Conservation (phyloP, 92 coral and sea anemone genomes). For the Phenganax stokvisi region DNA sequence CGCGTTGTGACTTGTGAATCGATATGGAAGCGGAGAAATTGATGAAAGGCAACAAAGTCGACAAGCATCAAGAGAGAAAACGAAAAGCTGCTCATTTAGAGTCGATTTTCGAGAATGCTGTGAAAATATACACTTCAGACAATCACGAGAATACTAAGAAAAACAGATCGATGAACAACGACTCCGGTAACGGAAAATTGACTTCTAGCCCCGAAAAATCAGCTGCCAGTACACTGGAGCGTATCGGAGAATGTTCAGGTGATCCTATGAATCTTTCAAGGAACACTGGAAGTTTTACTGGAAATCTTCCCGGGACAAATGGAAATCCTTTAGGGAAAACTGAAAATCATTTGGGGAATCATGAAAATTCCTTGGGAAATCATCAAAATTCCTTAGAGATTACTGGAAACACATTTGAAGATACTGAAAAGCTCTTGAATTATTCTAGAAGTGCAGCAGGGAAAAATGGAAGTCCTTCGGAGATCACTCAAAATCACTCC, state of each 20-base stretch:
- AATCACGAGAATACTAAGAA: neutral
- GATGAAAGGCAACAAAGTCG: slow-evolving; percentile 10
- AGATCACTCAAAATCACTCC: neutral
- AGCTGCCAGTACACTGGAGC: neutral
- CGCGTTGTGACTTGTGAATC: neutral
- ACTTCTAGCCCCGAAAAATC: neutral
- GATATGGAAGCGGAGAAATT: slow-evolving; percentile 1
- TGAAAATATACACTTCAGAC: slow-evolving; percentile 5
- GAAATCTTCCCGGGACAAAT: neutral
- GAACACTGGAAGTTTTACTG: too few species aligned
- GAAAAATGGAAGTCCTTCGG: slow-evolving; percentile 9
- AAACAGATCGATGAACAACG: neutral
- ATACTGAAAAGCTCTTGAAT: neutral
- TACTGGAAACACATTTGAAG: neutral
- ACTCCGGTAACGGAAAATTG: neutral
- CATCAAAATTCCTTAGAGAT: neutral
- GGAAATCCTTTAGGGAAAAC: neutral
- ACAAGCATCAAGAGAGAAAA: slow-evolving; percentile 29
- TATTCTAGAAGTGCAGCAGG: neutral
- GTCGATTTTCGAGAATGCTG: slow-evolving; percentile 24
- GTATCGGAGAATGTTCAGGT: too few species aligned
- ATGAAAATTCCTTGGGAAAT: neutral
- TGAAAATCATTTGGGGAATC: neutral
- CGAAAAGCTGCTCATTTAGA: slow-evolving; percentile 29
- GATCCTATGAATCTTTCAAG: too few species aligned